phyloP scores from a whole-genome alignment of 2,113 vertebrate genomes.

The Gila orcuttii region DNA sequence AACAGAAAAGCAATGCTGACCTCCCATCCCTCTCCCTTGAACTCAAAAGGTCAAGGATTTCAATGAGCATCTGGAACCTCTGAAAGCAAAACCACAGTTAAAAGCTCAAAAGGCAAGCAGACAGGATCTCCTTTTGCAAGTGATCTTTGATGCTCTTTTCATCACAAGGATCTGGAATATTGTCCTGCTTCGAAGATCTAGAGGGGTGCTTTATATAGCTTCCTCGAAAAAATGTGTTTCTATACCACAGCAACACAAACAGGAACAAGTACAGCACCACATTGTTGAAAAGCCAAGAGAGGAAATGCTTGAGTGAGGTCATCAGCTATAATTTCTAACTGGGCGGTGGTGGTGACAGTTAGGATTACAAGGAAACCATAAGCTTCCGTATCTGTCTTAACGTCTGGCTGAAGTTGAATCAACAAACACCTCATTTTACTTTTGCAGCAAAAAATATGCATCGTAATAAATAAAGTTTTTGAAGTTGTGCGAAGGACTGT shows the following conservation, averaged over 20 bases:
- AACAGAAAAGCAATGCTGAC: neutral
- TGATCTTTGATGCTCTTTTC: conserved; percentile 52
- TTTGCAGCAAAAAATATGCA: neutral
- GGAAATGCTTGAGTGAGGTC: conserved; percentile 33
- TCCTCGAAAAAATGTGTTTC: conserved; percentile 11
- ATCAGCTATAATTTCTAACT: conserved; percentile 35
- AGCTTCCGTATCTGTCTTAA: conserved; percentile 30
- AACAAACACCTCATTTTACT: neutral
- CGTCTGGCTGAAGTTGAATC: neutral
- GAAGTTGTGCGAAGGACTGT: neutral
- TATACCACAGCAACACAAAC: conserved; percentile 33
- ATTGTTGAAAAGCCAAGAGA: conserved; percentile 45
- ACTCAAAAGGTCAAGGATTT: conserved; percentile 15
- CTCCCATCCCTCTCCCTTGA: neutral
- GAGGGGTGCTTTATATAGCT: conserved; percentile 42
- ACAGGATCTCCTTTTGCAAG: conserved; percentile 53
- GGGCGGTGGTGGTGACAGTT: conserved; percentile 43
- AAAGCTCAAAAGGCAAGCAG: conserved; percentile 37
- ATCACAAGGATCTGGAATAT: neutral
- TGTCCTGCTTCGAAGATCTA: conserved; percentile 33
- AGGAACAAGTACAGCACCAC: conserved; percentile 31
- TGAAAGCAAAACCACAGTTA: conserved; percentile 55
- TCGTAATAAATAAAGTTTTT: neutral
- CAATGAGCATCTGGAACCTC: conserved; percentile 20
- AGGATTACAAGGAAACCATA: conserved; percentile 31